Conservation (phyloP, 2,113 vertebrate species). For the Ahaetulla prasina region DNA sequence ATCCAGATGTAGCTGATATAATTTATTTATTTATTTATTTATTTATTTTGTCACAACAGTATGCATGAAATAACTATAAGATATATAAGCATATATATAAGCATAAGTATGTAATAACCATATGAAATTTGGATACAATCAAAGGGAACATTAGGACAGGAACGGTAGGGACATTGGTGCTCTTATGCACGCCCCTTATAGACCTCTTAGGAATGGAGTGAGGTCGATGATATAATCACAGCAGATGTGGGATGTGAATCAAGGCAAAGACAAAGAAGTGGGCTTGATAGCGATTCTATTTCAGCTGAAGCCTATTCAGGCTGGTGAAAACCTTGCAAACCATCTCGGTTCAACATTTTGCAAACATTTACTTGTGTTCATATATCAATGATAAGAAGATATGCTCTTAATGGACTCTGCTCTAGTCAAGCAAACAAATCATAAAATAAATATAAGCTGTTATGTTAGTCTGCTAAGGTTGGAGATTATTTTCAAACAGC, state of each 20-base stretch:
- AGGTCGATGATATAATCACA: too few species aligned
- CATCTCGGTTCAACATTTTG: slow-evolving; percentile 1
- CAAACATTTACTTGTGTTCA: neutral
- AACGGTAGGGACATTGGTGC: too few species aligned
- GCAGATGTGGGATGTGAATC: neutral
- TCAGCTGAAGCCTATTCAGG: neutral
- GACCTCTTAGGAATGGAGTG: too few species aligned
- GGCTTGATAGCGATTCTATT: neutral
- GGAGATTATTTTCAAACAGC: neutral
- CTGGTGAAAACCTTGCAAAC: slow-evolving; percentile 4
- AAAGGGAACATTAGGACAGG: too few species aligned
- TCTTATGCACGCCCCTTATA: too few species aligned
- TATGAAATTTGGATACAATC: too few species aligned
- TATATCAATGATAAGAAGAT: neutral
- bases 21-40: too few species aligned
- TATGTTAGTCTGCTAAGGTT: fast-evolving
- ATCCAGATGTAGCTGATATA: neutral
- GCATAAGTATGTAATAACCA: too few species aligned
- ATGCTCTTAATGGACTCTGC: neutral
- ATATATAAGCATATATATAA: too few species aligned
- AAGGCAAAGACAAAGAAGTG: neutral
- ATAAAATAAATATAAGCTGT: neutral
- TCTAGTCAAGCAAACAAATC: slow-evolving; percentile 2
- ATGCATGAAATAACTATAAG: too few species aligned
- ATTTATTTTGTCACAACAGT: too few species aligned